phyloP scores from a whole-genome alignment of 1,140 invertebrate species.

The Hestina assimilis region DNA sequence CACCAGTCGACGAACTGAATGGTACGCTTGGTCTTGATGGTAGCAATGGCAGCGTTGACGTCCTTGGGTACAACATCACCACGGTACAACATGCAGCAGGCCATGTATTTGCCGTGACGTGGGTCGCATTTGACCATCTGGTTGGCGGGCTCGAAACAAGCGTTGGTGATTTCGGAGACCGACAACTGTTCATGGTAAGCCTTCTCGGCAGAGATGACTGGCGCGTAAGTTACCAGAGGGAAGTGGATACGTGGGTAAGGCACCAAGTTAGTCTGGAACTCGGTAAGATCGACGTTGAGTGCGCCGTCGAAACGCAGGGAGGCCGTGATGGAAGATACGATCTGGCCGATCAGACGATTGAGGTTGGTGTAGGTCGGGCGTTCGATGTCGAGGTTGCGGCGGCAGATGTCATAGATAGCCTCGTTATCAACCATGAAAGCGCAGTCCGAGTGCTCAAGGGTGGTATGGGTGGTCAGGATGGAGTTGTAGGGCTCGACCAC shows the following conservation, averaged over 20 bases:
- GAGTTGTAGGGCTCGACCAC: conserved; percentile 96
- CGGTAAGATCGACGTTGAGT: conserved; percentile 92
- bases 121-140: conserved; percentile 97
- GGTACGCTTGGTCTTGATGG: conserved; percentile 90
- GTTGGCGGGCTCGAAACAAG: conserved; percentile 93
- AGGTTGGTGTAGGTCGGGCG: conserved; percentile 89
- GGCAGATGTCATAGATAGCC: conserved; percentile 94
- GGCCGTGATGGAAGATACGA: conserved; percentile 92
- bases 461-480: conserved; percentile 90
- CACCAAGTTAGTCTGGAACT: conserved; percentile 94
- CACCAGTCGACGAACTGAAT: conserved; percentile 96
- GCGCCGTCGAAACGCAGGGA: conserved; percentile 94
- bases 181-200: conserved; percentile 91
- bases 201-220: conserved; percentile 91
- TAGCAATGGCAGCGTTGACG: conserved; percentile 90
- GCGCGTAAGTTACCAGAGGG: conserved; percentile 91
- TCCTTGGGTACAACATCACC: conserved; percentile 89
- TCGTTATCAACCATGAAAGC: conserved; percentile 93
- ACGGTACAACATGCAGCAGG: conserved; percentile 89
- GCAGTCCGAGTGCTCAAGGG: conserved; percentile 91
- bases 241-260: conserved; percentile 92
- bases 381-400: conserved; percentile 92
- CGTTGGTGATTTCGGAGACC: conserved; percentile 92
- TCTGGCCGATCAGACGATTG: conserved; percentile 90
- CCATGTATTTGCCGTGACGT: conserved; percentile 94